Evolutionary conservation across 2,797 vertebrate genomes (phyloP).

Genomic region (Numenius phaeopus): DNA sequence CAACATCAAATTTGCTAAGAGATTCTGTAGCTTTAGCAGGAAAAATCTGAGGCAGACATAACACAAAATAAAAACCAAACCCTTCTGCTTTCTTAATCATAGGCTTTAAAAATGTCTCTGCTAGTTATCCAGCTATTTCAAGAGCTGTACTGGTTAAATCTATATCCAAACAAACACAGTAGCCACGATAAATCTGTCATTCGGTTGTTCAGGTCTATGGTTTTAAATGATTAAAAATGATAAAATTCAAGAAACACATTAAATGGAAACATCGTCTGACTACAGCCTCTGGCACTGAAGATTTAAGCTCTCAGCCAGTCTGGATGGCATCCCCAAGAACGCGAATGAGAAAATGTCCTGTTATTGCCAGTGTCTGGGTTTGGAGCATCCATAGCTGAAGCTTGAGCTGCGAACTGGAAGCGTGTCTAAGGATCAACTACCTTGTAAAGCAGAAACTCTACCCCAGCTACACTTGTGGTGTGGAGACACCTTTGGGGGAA

Average conservation of each 20-base stretch:
- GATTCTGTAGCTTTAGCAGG: background rate
- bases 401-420: background rate
- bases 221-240: constrained; percentile 16
- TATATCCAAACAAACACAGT: constrained; percentile 15
- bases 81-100: constrained; percentile 42
- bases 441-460: background rate
- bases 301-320: background rate
- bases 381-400: background rate
- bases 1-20: background rate
- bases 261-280: background rate
- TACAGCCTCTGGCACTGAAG: background rate
- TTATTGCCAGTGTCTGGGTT: background rate
- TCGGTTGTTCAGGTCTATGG: background rate
- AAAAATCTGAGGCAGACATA: background rate
- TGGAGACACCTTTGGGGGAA: background rate
- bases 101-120: constrained; percentile 14
- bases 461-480: background rate
- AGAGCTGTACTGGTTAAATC: background rate
- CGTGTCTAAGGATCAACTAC: background rate
- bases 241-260: background rate
- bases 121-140: constrained; percentile 35
- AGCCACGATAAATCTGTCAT: constrained; percentile 47
- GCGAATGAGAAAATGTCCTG: background rate
- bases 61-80: constrained; percentile 27
- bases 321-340: background rate